A percentile compares a stretch with the other conserved stretches of the same genome.
Evolutionary conservation across 2,888 invertebrate genomes (phyloP).

Genomic region (Latrodectus elegans): DNA sequence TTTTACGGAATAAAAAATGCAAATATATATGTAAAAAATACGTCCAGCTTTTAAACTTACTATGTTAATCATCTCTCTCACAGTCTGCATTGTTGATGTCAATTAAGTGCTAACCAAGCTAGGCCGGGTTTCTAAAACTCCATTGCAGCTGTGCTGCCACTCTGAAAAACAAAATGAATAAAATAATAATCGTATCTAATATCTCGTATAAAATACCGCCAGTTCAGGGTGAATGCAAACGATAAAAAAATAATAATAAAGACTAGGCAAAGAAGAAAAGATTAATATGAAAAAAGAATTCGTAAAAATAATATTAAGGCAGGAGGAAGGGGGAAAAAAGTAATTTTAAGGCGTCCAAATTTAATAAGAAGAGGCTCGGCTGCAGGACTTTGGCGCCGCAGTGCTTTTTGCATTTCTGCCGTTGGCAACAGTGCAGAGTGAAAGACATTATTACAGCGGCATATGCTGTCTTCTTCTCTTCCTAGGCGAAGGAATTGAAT

Average conservation of each 20-base stretch:
- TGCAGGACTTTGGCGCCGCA: conserved; percentile 57
- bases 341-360: conserved; percentile 67
- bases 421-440: conserved; percentile 17
- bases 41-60: conserved; percentile 11
- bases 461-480: conserved; percentile 58
- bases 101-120: conserved; percentile 68
- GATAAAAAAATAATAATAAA: conserved; percentile 33
- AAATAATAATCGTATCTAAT: conserved; percentile 68
- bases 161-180: conserved; percentile 56
- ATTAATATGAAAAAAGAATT: conserved; percentile 67
- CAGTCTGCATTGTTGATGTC: conserved; percentile 61
- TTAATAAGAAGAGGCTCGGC: conserved; percentile 62
- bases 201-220: conserved; percentile 66
- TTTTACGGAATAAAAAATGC: conserved; percentile 17
- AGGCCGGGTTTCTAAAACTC: conserved; percentile 58
- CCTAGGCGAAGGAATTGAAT: conserved; percentile 6
- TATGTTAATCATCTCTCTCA: conserved; percentile 62
- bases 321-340: conserved; percentile 53
- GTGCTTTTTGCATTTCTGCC: conserved; percentile 54
- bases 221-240: conserved; percentile 9
- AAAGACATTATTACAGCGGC: conserved; percentile 65
- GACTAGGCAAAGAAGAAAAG: conserved; percentile 46
- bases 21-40: conserved; percentile 37
- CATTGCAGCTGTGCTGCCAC: conserved; percentile 59
- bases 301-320: conserved; percentile 62